Evolutionary conservation across 2,888 invertebrate genomes (phyloP).

Genomic region (Tetragonisca angustula): DNA sequence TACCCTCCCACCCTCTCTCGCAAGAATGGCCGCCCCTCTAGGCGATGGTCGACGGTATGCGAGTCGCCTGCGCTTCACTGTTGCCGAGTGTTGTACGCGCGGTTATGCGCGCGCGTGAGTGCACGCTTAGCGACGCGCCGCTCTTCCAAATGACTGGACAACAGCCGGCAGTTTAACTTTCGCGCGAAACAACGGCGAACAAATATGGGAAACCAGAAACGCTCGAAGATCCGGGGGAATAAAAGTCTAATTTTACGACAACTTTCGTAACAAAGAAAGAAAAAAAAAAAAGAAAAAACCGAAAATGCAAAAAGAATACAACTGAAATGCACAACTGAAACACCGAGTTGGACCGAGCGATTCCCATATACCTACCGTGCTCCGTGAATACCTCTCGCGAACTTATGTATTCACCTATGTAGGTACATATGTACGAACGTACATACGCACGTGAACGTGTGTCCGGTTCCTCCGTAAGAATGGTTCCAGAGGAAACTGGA

Average conservation of each 20-base stretch:
- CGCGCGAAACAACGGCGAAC: background rate
- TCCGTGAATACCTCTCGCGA: background rate
- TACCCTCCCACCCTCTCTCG: slow-evolving; percentile 81
- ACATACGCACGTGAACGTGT: slow-evolving; percentile 56
- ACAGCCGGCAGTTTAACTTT: no score
- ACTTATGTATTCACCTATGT: slow-evolving; percentile 18
- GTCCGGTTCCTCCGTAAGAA: slow-evolving; percentile 69
- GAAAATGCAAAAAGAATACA: background rate
- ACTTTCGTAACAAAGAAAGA: background rate
- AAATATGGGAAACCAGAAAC: background rate
- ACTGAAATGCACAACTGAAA: background rate
- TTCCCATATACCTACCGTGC: background rate
- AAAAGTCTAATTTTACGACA: background rate
- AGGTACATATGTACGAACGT: slow-evolving; percentile 15
- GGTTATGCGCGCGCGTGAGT: slow-evolving; percentile 6
- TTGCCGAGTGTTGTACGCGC: slow-evolving; percentile 17
- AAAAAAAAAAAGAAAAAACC: background rate
- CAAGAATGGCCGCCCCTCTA: slow-evolving; percentile 71
- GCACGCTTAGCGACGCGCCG: slow-evolving; percentile 29
- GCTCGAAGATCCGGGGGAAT: background rate
- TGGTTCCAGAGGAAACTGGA: slow-evolving; percentile 65
- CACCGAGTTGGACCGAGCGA: background rate
- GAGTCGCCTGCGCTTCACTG: slow-evolving; percentile 48
- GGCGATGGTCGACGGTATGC: slow-evolving; percentile 69
- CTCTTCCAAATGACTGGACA: background rate